phyloP scores from a whole-genome alignment of 2,113 vertebrate species.

The Lontra canadensis region DNA sequence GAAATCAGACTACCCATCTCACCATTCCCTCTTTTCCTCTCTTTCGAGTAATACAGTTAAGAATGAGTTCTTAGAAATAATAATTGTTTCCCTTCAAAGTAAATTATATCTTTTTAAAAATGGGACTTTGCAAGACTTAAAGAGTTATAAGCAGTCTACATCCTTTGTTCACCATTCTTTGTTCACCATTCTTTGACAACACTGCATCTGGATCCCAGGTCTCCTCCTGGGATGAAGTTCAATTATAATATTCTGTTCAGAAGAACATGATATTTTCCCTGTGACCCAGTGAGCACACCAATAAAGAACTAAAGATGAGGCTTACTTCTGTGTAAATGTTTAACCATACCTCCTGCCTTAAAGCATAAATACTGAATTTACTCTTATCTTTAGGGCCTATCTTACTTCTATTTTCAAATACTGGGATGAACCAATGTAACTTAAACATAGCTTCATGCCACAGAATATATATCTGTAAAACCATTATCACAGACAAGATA shows the following conservation, averaged over 20 bases:
- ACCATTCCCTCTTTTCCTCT: background rate
- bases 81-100: background rate
- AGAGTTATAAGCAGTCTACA: background rate
- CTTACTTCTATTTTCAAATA: constrained; percentile 9
- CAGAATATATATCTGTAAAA: background rate
- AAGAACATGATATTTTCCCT: background rate
- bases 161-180: background rate
- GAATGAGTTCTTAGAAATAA: background rate
- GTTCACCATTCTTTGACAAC: background rate
- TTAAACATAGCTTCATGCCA: constrained; percentile 1
- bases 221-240: background rate
- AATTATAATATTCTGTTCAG: constrained; percentile 30
- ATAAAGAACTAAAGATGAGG: background rate
- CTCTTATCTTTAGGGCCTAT: background rate
- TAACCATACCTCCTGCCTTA: background rate
- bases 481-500: background rate
- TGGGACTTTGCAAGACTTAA: background rate
- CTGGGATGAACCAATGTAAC: background rate
- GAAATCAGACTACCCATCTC: background rate
- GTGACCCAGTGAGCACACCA: background rate
- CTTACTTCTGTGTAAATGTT: background rate
- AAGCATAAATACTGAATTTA: constrained; percentile 24
- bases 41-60: background rate
- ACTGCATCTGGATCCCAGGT: background rate
- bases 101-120: background rate